Evolutionary conservation across 2,888 invertebrate species (phyloP).

Genomic region (Argyra leucocephala): DNA sequence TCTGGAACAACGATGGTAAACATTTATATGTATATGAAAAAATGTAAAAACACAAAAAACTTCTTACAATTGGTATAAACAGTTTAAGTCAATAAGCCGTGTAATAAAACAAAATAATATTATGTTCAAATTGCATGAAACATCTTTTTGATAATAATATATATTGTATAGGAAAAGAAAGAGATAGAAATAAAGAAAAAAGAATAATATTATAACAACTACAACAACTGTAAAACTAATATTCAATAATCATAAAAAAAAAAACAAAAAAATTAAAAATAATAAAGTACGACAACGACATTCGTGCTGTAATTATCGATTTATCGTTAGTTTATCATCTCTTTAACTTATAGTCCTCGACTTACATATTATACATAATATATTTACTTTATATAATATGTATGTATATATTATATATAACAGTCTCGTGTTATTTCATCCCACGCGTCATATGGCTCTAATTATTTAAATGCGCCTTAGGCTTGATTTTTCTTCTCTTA

Average conservation of each 20-base stretch:
- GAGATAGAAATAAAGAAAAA: neutral
- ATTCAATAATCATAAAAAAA: neutral
- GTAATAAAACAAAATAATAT: no score
- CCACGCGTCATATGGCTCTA: constrained; percentile 24
- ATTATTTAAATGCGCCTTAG: constrained; percentile 23
- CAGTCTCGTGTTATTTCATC: constrained; percentile 21
- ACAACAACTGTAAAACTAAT: neutral
- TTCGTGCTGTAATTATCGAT: constrained; percentile 25
- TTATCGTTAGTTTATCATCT: constrained; percentile 22
- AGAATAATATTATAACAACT: neutral
- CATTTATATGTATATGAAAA: no score
- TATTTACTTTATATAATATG: neutral
- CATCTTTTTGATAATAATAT: no score
- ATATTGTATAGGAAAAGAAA: no score
- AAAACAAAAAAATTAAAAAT: neutral
- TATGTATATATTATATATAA: neutral
- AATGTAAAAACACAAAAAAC: no score
- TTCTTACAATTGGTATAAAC: no score
- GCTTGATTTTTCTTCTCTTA: neutral
- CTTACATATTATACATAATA: neutral
- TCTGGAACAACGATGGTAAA: no score
- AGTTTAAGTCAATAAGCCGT: no score
- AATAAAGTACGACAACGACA: constrained; percentile 13
- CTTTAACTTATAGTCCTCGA: neutral
- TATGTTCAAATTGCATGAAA: no score